Percentiles rank a stretch among this genome's conserved stretches.
phyloP scores from a whole-genome alignment of 1,140 invertebrate species.

The Planococcus citri region DNA sequence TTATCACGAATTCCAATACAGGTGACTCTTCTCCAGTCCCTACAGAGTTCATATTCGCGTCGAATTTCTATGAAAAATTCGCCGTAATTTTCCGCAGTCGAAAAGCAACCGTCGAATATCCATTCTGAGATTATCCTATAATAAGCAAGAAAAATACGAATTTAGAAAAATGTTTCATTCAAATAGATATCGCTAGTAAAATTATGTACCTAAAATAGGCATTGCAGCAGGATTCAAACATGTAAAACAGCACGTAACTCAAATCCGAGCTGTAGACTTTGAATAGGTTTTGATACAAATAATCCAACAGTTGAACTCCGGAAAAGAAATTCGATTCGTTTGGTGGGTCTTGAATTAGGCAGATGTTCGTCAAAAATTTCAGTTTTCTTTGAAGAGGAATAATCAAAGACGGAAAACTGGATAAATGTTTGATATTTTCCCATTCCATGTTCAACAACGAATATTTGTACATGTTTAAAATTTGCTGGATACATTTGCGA shows the following conservation, averaged over 20 bases:
- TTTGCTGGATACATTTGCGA: neutral
- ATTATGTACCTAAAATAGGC: neutral
- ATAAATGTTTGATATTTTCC: neutral
- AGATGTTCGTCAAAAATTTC: neutral
- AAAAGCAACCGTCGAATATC: slow-evolving; percentile 9
- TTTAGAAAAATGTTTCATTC: no score
- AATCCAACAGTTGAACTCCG: neutral
- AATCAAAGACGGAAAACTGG: neutral
- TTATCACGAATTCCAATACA: neutral
- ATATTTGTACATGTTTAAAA: neutral
- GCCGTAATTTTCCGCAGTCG: neutral
- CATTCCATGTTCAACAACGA: neutral
- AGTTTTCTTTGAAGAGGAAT: neutral
- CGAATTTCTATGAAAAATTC: slow-evolving; percentile 13
- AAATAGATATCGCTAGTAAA: no score
- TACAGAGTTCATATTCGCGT: neutral
- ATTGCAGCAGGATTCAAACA: neutral
- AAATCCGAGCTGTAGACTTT: neutral
- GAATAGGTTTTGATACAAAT: neutral
- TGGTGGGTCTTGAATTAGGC: neutral
- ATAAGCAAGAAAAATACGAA: neutral
- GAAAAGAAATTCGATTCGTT: neutral
- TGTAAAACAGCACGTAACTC: neutral
- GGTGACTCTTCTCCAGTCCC: neutral
- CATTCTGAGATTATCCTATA: neutral